These are phyloP conservation scores for Neogobius melanostomus DNA, from an alignment of 2,113 vertebrate genomes.

Conservation along the genomic window DNA sequence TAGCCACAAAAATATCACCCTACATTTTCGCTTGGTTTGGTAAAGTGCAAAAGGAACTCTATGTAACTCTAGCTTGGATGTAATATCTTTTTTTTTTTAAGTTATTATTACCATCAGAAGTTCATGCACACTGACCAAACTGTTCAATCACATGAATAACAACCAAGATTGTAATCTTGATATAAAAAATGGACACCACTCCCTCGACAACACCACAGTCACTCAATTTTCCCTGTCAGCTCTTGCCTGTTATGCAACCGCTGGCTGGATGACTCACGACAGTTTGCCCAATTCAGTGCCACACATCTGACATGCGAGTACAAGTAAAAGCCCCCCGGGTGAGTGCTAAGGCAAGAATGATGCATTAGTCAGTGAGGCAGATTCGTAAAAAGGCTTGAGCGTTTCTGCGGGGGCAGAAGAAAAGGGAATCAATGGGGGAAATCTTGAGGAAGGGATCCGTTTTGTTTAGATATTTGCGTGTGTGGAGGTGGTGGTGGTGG, in stretches of 20 bases:
- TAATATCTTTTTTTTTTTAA: neutral
- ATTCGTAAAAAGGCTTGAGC: conserved; percentile 42
- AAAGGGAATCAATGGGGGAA: neutral
- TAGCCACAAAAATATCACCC: neutral
- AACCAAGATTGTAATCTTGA: conserved; percentile 10
- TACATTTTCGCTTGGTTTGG: no score
- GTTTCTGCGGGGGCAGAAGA: neutral
- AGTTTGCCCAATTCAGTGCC: conserved; percentile 55
- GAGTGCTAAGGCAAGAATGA: conserved; percentile 45
- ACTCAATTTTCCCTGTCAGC: conserved; percentile 39
- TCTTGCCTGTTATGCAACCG: conserved; percentile 57
- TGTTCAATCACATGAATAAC: conserved; percentile 19
- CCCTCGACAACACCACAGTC: conserved; percentile 16
- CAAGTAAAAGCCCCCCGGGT: conserved; percentile 40
- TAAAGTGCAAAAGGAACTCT: no score
- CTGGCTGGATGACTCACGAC: conserved; percentile 69
- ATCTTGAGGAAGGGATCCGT: neutral
- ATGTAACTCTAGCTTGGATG: no score
- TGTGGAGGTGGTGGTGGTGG: conserved; percentile 7
- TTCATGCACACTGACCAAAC: conserved; percentile 2
- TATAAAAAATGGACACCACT: conserved; percentile 21
- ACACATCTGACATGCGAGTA: conserved; percentile 38
- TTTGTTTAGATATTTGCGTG: conserved; percentile 5
- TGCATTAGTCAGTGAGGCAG: conserved; percentile 41
- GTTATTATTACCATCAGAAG: no score